A percentile compares a stretch with the other conserved stretches of the same genome.
phyloP scores from a whole-genome alignment of 2,797 vertebrate species.

The Tympanoctomys barrerae region DNA sequence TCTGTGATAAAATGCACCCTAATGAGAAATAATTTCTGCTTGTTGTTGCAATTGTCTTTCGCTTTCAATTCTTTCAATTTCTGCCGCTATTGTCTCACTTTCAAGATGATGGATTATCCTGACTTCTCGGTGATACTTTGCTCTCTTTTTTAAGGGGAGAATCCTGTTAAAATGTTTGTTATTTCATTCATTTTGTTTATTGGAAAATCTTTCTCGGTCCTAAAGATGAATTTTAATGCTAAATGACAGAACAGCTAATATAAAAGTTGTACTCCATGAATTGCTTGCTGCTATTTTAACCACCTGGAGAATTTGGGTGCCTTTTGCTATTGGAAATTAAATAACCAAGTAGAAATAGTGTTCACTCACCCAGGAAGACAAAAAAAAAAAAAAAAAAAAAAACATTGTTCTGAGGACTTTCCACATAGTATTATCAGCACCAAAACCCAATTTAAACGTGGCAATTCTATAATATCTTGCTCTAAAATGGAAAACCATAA shows the following conservation, averaged over 20 bases:
- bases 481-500: not conserved
- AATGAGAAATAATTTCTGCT: not conserved
- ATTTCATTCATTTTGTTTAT: not conserved
- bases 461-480: not conserved
- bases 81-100: not conserved
- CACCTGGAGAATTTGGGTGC: not conserved
- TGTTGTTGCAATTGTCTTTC: not conserved
- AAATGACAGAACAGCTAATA: not conserved
- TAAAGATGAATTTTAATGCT: conserved; percentile 16
- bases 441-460: not conserved
- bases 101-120: not conserved
- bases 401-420: conserved; percentile 1
- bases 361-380: not conserved
- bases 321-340: conserved; percentile 5
- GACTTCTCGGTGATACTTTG: not conserved
- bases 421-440: not conserved
- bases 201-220: not conserved
- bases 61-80: not conserved
- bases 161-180: not conserved
- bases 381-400: not conserved
- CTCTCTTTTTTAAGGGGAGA: not conserved
- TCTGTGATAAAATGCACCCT: not conserved
- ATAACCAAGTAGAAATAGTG: not conserved
- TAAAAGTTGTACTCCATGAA: not conserved
- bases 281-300: not conserved